A percentile compares a stretch with the other conserved stretches of the same genome.
These are phyloP conservation scores for Hyles lineata DNA, from an alignment of 2,888 invertebrate species.

Conservation along the genomic window DNA sequence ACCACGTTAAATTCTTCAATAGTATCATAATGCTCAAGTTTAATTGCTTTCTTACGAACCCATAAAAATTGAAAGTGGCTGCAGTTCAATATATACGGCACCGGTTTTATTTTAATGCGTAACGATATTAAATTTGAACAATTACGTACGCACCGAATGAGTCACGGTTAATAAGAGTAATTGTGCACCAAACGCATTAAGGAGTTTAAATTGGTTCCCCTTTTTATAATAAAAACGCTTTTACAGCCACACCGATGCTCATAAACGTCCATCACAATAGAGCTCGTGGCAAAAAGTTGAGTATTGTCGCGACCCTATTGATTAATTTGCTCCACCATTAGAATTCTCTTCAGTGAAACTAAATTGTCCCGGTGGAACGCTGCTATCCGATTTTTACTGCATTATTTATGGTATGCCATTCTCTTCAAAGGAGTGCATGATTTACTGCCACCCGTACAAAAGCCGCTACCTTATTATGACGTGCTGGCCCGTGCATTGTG, in stretches of 20 bases:
- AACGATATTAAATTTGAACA: slow-evolving; percentile 66
- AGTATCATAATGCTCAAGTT: slow-evolving; percentile 80
- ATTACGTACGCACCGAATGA: slow-evolving; percentile 53
- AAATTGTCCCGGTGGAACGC: slow-evolving; percentile 70
- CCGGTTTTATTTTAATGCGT: slow-evolving; percentile 66
- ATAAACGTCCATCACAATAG: slow-evolving; percentile 59
- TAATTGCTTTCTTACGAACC: slow-evolving; percentile 81
- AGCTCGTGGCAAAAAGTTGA: slow-evolving; percentile 60
- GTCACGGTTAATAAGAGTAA: slow-evolving; percentile 42
- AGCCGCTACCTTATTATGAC: slow-evolving; percentile 82
- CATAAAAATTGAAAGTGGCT: slow-evolving; percentile 76
- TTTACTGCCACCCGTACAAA: slow-evolving; percentile 80
- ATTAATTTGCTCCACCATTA: slow-evolving; percentile 80
- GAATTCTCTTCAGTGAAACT: slow-evolving; percentile 71
- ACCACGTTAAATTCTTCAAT: slow-evolving; percentile 82
- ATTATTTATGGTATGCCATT: slow-evolving; percentile 83
- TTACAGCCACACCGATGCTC: slow-evolving; percentile 46
- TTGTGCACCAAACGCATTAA: slow-evolving; percentile 39
- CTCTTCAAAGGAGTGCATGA: slow-evolving; percentile 81
- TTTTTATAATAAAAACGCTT: slow-evolving; percentile 46
- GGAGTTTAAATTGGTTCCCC: slow-evolving; percentile 50
- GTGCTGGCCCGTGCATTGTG: slow-evolving; percentile 80
- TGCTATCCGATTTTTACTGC: slow-evolving; percentile 72
- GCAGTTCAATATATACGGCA: slow-evolving; percentile 70
- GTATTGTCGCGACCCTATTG: slow-evolving; percentile 70